A percentile compares a stretch with the other conserved stretches of the same genome.
phyloP scores from a whole-genome alignment of 2,888 invertebrate species.

The Drosophila prolongata region DNA sequence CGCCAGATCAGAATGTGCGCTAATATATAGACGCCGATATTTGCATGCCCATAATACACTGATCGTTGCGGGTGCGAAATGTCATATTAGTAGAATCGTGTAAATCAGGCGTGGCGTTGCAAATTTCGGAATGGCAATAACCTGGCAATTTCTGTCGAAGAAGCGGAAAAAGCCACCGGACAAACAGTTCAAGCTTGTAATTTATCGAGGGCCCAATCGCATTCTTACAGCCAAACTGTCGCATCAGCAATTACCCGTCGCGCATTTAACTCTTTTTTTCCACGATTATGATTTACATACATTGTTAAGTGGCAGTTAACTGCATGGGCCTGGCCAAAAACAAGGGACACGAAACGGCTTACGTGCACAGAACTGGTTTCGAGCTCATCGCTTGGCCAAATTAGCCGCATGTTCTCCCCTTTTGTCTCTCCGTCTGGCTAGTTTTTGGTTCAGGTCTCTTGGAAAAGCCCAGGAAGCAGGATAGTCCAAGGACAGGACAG shows the following conservation, averaged over 20 bases:
- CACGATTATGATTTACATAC: constrained; percentile 38
- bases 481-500: constrained; percentile 45
- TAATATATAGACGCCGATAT: not conserved
- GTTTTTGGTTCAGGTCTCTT: constrained; percentile 15
- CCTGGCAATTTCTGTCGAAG: constrained; percentile 49
- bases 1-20: constrained; percentile 22
- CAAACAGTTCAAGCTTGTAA: constrained; percentile 13
- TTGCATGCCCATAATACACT: not conserved
- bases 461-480: constrained; percentile 52
- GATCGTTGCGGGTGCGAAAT: constrained; percentile 38
- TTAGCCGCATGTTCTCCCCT: constrained; percentile 23
- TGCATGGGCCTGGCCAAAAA: not conserved
- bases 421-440: constrained; percentile 1
- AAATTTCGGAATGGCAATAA: constrained; percentile 54
- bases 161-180: constrained; percentile 24
- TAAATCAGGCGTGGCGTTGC: constrained; percentile 48
- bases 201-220: constrained; percentile 3
- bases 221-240: constrained; percentile 12
- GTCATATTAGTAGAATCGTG: constrained; percentile 37
- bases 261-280: constrained; percentile 18
- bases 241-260: constrained; percentile 31
- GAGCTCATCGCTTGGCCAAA: constrained; percentile 32
- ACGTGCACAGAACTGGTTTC: constrained; percentile 41
- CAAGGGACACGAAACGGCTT: constrained; percentile 29
- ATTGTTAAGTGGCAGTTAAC: constrained; percentile 30